A percentile compares a stretch with the other conserved stretches of the same genome.
Conservation (phyloP, 2,797 vertebrate genomes). For the Pelobates cultripes region DNA sequence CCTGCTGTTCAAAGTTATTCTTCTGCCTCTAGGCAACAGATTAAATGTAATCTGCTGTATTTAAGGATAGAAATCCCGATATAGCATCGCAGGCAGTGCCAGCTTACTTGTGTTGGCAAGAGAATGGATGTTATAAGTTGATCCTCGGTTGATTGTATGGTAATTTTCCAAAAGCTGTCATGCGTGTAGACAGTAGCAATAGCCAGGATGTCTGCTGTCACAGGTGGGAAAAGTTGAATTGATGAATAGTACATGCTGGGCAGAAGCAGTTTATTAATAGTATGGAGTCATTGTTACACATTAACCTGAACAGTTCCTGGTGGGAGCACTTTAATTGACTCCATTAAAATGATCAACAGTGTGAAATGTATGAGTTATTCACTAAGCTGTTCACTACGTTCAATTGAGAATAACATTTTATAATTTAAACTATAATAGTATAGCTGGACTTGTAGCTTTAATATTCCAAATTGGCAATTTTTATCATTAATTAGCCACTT, state of each 20-base stretch:
- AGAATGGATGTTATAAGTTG: neutral
- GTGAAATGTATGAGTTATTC: too few species aligned
- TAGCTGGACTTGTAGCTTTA: too few species aligned
- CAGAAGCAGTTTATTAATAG: conserved; percentile 9
- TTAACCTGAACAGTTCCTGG: neutral
- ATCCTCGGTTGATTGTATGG: conserved; percentile 7
- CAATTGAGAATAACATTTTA: too few species aligned
- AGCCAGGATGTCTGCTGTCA: conserved; percentile 1
- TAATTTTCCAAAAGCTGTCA: conserved; percentile 18
- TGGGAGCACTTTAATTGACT: neutral
- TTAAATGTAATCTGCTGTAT: conserved; percentile 13
- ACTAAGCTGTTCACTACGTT: too few species aligned
- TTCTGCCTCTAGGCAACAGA: neutral
- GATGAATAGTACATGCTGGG: neutral
- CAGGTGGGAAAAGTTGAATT: neutral
- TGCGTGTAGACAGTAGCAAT: conserved; percentile 2
- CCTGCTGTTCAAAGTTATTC: neutral
- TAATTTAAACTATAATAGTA: too few species aligned
- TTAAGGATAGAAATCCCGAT: conserved; percentile 12
- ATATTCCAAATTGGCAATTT: too few species aligned
- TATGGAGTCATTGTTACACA: neutral
- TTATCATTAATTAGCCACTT: too few species aligned
- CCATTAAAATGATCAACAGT: neutral
- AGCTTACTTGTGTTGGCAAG: neutral
- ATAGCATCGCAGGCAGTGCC: neutral